Conservation (phyloP, 2,888 invertebrate genomes). For the Epirrhoe tristata region DNA sequence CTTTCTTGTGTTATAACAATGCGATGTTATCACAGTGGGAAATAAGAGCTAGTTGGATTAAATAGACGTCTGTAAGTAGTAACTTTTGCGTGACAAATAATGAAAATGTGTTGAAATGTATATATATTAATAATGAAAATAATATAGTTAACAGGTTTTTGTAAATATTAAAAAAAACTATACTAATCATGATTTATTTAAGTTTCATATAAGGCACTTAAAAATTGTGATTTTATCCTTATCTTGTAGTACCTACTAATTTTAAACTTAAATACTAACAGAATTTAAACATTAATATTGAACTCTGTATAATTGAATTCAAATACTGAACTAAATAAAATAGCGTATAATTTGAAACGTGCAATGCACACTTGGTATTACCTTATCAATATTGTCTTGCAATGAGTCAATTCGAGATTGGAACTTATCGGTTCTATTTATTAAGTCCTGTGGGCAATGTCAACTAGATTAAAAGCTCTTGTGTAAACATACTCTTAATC, state of each 20-base stretch:
- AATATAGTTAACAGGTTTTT: too few species aligned
- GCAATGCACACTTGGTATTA: conserved; percentile 11
- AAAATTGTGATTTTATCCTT: neutral
- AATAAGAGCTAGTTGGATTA: conserved; percentile 35
- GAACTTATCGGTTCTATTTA: conserved; percentile 25
- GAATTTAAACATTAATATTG: neutral
- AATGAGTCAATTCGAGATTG: conserved; percentile 34
- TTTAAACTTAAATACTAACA: neutral
- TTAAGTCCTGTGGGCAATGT: conserved; percentile 2
- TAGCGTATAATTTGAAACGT: neutral
- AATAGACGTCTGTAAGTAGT: conserved; percentile 11
- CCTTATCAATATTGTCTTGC: conserved; percentile 30
- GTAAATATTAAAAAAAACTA: too few species aligned
- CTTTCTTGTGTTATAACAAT: conserved; percentile 47
- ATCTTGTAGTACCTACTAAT: neutral
- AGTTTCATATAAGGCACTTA: too few species aligned
- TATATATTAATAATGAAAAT: too few species aligned
- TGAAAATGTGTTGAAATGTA: too few species aligned
- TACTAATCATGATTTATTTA: too few species aligned
- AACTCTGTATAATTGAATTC: neutral
- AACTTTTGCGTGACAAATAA: conserved; percentile 25
- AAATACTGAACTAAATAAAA: neutral
- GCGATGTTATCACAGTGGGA: conserved; percentile 56
- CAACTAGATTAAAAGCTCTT: neutral
- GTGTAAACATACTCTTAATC: neutral